Base-by-base conservation (phyloP, 2,797 vertebrate genomes). In the Sylvilagus floridanus region DNA sequence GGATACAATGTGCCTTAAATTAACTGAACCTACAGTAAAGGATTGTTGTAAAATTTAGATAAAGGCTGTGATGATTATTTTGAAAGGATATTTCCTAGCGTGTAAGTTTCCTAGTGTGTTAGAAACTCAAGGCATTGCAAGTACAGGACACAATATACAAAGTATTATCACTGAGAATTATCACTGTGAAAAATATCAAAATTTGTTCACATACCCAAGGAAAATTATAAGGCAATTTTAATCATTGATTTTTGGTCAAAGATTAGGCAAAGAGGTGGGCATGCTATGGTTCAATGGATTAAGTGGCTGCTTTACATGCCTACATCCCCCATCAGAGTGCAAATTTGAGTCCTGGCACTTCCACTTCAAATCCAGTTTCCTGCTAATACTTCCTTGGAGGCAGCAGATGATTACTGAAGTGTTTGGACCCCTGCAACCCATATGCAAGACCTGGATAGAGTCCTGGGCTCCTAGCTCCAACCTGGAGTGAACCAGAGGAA, bases 231-330 rank as follows among this genome's bases (percentile, higher is more conserved):
- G 22, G 6, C 8, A 68, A 47, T 52, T 94, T 37, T 66, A 87
- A 28, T 86, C 28, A 88, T 4, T 66, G 66, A 42, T 68, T 79
- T 81, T 66, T 91, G 26, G 32, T 63, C 68, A 93, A 94, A 86
- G 50, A 72, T 89, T 79, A 75, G 47, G 5, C 35, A 28, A 6
- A 83, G n/a, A 47, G 16, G 54, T 57, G 54, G 17, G 54, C 54
- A 16, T 4, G 19, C 54, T 21, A 21, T 57, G 54, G 54, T 57
- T 57, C 54, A 16, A 57, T 57, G 54, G 13, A 21, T 57, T 57
- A 57, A 57, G 54, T 16, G 54, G 54, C 19, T 57, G 16, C 54
- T 21, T 57, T 57, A n/a, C n/a, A n/a, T n/a, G n/a, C n/a, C n/a
- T n/a, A n/a, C 14, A 57, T 57, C 16, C 54, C 54, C 54, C 21